Evolutionary conservation across 2,888 invertebrate genomes (phyloP).

Genomic region (Stenoptilia bipunctidactyla): DNA sequence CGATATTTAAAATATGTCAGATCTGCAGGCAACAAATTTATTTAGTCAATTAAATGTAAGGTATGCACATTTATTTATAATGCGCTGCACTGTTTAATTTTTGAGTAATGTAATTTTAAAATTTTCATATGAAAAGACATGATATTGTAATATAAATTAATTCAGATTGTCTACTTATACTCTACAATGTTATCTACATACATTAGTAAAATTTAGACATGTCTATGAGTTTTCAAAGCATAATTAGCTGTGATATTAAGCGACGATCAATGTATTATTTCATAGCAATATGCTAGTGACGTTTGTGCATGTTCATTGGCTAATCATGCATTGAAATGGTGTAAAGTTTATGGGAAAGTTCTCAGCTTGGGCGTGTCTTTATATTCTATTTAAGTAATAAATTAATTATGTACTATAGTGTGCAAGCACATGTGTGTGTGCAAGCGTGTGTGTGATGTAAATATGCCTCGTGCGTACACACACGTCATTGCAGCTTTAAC

Average conservation of each 20-base stretch:
- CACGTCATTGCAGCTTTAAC: constrained; percentile 69
- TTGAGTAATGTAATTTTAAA: constrained; percentile 68
- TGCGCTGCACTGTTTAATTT: constrained; percentile 72
- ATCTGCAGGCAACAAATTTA: constrained; percentile 73
- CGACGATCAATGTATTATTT: constrained; percentile 68
- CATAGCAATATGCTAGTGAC: constrained; percentile 65
- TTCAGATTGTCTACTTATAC: constrained; percentile 71
- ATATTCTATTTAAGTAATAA: constrained; percentile 66
- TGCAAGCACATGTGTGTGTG: constrained; percentile 65
- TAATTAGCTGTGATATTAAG: constrained; percentile 72
- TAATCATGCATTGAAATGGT: constrained; percentile 71
- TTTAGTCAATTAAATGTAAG: constrained; percentile 73
- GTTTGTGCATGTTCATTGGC: constrained; percentile 69
- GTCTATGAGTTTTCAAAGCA: constrained; percentile 71
- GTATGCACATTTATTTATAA: constrained; percentile 73
- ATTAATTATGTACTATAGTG: constrained; percentile 66
- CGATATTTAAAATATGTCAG: constrained; percentile 70
- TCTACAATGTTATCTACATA: constrained; percentile 71
- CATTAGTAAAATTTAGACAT: constrained; percentile 71
- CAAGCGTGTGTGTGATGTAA: constrained; percentile 68
- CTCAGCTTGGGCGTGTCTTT: constrained; percentile 69
- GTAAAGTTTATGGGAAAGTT: constrained; percentile 60
- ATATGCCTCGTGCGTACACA: constrained; percentile 70
- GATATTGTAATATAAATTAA: constrained; percentile 72
- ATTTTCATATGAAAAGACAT: constrained; percentile 70